Evolutionary conservation across 1,140 invertebrate genomes (phyloP).

Genomic region (Panagrolaimus sp.): DNA sequence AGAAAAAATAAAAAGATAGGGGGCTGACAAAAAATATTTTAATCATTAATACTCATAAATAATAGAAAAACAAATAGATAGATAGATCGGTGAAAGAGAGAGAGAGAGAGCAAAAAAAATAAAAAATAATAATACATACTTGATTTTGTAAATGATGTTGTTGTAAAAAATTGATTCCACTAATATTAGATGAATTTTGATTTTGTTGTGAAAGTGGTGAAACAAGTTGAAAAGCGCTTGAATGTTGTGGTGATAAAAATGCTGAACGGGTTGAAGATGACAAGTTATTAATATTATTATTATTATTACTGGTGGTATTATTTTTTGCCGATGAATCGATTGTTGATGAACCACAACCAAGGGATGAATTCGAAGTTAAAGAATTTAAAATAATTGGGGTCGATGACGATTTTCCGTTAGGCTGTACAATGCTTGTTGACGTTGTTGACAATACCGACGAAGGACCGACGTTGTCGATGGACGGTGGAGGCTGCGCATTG

Average conservation of each 20-base stretch:
- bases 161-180: neutral
- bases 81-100: neutral
- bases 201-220: neutral
- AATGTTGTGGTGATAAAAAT: constrained; percentile 11
- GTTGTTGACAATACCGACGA: constrained; percentile 2
- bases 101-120: neutral
- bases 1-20: neutral
- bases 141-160: constrained; percentile 14
- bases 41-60: constrained; percentile 2
- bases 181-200: neutral
- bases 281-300: neutral
- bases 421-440: neutral
- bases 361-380: neutral
- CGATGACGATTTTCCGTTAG: neutral
- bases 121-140: constrained; percentile 1
- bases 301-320: no score
- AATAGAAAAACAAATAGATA: constrained; percentile 8
- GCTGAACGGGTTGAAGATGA: neutral
- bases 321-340: constrained; percentile 7
- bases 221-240: constrained; percentile 8
- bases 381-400: constrained; percentile 7
- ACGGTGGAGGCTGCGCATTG: neutral
- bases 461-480: constrained; percentile 8
- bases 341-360: neutral
- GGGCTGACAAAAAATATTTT: neutral